These are phyloP conservation scores for Stomatorhinus walkeri DNA, from an alignment of 2,797 vertebrate species.

Conservation along the genomic window DNA sequence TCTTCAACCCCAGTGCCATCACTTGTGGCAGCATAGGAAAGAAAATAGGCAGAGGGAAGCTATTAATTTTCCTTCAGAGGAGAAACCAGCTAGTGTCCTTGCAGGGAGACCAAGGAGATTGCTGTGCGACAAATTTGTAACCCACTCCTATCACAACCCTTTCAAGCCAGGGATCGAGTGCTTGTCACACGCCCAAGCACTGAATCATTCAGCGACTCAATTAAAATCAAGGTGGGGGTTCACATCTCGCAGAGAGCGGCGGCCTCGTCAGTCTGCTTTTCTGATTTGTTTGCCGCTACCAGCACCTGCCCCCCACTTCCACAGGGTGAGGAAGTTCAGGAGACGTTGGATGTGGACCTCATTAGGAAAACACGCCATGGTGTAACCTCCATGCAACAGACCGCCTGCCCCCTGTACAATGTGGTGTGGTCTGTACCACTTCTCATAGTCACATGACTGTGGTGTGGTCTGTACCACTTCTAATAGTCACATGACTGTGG, in stretches of 20 bases:
- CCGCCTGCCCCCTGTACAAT: not conserved
- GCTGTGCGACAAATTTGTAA: not conserved
- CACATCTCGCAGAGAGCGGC: not conserved
- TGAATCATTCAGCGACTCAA: conserved; percentile 15
- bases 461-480: not conserved
- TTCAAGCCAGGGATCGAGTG: not conserved
- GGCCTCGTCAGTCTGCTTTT: not conserved
- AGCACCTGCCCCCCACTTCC: not conserved
- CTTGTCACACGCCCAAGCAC: not conserved
- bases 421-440: not conserved
- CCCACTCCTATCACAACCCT: not conserved
- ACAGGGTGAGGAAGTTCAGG: not conserved
- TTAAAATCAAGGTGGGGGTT: conserved; percentile 12
- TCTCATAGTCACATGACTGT: no score
- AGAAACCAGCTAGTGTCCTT: not conserved
- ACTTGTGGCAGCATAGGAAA: not conserved
- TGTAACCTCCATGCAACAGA: not conserved
- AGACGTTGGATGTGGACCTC: not conserved
- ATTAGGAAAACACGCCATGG: not conserved
- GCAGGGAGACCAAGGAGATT: not conserved
- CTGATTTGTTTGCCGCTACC: not conserved
- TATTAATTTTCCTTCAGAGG: not conserved
- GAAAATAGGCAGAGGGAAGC: not conserved
- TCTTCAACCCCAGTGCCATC: not conserved
- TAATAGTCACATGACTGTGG: not conserved